Percentiles rank a stretch among this genome's conserved stretches.
Conservation (phyloP, 2,113 vertebrate genomes). For the Seriola quinqueradiata region DNA sequence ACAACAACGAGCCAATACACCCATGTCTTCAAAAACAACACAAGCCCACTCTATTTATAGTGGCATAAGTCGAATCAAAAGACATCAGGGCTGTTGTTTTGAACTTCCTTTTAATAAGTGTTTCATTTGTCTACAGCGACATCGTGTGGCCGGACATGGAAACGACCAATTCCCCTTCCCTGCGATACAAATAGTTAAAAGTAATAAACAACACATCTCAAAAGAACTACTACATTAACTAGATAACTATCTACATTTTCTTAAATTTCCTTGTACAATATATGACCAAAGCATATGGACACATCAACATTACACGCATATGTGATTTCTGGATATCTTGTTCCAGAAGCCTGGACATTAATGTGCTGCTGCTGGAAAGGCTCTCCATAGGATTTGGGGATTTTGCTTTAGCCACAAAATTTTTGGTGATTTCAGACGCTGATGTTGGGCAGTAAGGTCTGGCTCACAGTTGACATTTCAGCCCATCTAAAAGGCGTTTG, state of each 20-base stretch:
- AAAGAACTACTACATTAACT: background rate
- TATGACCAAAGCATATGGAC: background rate
- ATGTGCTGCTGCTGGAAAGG: background rate
- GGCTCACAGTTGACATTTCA: background rate
- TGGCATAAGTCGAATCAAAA: background rate
- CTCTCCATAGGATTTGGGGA: background rate
- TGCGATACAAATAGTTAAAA: background rate
- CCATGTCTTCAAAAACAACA: background rate
- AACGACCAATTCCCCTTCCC: background rate
- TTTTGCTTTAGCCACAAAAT: background rate
- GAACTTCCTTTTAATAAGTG: slow-evolving; percentile 44
- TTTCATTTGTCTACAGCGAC: slow-evolving; percentile 63
- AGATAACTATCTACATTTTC: background rate
- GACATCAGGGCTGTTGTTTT: slow-evolving; percentile 28
- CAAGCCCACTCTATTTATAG: background rate
- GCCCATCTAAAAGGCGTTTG: background rate
- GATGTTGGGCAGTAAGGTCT: background rate
- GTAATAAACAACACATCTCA: background rate
- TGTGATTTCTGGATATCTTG: background rate
- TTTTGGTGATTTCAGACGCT: background rate
- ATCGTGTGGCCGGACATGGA: slow-evolving; percentile 48
- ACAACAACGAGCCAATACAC: background rate
- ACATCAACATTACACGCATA: background rate
- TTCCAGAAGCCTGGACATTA: background rate
- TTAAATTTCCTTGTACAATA: background rate